Conservation (phyloP, 2,113 vertebrate genomes). For the Empidonax alnorum region DNA sequence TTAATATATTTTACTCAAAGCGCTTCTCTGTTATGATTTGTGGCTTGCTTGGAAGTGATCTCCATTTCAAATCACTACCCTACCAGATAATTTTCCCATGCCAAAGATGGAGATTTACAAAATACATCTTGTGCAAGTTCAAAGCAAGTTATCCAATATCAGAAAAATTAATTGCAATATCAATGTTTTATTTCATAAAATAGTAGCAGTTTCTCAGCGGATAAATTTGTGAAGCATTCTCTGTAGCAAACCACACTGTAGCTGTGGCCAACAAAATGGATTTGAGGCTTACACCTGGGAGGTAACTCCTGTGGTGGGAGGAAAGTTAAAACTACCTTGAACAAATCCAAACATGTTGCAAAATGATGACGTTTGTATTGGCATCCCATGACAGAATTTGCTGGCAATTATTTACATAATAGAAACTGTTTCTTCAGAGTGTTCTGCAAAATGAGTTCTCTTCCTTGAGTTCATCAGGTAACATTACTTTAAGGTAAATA, state of each 20-base stretch:
- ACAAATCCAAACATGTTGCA: neutral
- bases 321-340: neutral
- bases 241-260: neutral
- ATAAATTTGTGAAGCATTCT: neutral
- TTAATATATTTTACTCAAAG: neutral
- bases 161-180: neutral
- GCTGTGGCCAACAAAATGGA: neutral
- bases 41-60: neutral
- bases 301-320: neutral
- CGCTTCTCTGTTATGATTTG: neutral
- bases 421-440: neutral
- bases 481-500: neutral
- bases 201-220: neutral
- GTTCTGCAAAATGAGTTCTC: neutral
- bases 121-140: neutral
- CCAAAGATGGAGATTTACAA: neutral
- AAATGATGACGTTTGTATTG: neutral
- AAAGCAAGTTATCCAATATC: neutral
- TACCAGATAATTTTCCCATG: neutral
- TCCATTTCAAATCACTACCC: neutral
- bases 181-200: neutral
- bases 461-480: neutral
- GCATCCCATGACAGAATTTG: neutral
- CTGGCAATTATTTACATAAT: neutral
- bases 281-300: neutral